Percentiles rank a stretch among this genome's conserved stretches.
Conservation (phyloP, 2,113 vertebrate genomes). For the Nanger granti region DNA sequence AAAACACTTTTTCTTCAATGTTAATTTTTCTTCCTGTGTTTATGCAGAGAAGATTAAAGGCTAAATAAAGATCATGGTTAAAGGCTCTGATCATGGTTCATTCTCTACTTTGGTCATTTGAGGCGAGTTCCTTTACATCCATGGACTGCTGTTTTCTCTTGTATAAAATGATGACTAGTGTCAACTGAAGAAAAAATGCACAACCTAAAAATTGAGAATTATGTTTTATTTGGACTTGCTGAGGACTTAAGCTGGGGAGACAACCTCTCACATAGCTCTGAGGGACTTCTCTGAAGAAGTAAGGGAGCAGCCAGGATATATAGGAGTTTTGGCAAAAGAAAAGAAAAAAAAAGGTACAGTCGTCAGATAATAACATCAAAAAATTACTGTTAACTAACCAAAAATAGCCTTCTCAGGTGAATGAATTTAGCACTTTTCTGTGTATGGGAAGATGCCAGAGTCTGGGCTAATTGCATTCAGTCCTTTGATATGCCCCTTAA, state of each 20-base stretch:
- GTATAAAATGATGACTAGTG: not conserved
- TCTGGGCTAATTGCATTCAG: not conserved
- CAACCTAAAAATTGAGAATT: not conserved
- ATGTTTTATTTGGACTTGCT: not conserved
- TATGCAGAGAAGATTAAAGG: not conserved
- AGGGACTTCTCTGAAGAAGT: not conserved
- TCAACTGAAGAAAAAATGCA: not conserved
- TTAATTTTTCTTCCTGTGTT: not conserved
- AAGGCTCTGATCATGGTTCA: not conserved
- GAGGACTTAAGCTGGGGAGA: not conserved
- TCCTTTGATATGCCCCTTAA: not conserved
- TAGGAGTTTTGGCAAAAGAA: not conserved
- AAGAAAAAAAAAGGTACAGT: not conserved
- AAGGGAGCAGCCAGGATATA: not conserved
- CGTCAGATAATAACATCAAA: not conserved
- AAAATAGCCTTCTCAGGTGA: not conserved
- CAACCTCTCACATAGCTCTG: not conserved
- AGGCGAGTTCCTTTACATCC: not conserved
- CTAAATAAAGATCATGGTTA: not conserved
- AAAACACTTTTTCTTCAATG: not conserved
- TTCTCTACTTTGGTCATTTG: not conserved
- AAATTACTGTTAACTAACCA: not conserved
- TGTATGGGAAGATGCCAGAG: not conserved
- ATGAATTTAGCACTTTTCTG: not conserved
- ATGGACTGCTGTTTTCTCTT: not conserved